Conservation (phyloP, 2,888 invertebrate genomes). For the Metopia argyrocephala region DNA sequence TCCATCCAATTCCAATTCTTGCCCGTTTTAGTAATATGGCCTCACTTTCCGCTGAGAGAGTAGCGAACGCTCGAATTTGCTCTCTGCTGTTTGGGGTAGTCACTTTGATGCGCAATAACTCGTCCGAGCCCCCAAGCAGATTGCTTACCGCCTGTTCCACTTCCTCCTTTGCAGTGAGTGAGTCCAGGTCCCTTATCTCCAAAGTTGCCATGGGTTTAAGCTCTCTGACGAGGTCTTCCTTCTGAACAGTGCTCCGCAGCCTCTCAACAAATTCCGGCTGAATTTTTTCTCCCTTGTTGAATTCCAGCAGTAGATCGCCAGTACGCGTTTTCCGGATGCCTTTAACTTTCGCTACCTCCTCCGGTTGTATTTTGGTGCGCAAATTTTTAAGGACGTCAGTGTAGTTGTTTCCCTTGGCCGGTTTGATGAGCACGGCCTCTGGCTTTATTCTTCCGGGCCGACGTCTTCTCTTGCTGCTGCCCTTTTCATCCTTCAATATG, state of each 20-base stretch:
- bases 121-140: neutral
- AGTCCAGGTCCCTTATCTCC: neutral
- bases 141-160: neutral
- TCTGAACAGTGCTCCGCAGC: neutral
- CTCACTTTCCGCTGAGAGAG: neutral
- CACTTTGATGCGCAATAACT: neutral
- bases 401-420: neutral
- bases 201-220: neutral
- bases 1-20: neutral
- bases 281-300: neutral
- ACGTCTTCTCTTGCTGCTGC: neutral
- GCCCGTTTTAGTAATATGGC: neutral
- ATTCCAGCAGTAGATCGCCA: neutral
- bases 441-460: neutral
- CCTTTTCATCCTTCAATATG: neutral
- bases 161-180: neutral
- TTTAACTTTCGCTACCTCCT: conserved; percentile 1
- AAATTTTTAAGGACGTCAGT: neutral
- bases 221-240: neutral
- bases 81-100: conserved; percentile 1
- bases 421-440: neutral
- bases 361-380: neutral
- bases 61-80: neutral
- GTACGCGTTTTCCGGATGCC: neutral
- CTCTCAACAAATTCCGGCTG: neutral